Percentiles rank a stretch among this genome's conserved stretches.
Evolutionary conservation across 1,140 invertebrate species (phyloP).

Genomic region (Drosophila rhopaloa): DNA sequence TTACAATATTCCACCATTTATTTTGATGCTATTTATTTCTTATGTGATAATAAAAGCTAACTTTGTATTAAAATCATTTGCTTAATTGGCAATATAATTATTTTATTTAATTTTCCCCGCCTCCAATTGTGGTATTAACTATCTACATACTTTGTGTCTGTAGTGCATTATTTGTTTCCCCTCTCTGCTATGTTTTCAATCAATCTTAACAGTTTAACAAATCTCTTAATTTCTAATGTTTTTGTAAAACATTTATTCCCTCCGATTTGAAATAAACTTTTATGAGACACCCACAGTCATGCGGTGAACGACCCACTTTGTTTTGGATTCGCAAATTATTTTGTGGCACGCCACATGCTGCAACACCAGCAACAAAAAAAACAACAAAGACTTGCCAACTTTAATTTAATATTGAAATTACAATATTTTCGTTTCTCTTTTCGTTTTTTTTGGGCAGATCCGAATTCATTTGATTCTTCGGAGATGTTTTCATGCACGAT

Average conservation of each 20-base stretch:
- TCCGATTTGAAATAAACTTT: slow-evolving; percentile 29
- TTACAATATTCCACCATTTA: too few species aligned
- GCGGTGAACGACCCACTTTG: slow-evolving; percentile 52
- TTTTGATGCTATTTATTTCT: too few species aligned
- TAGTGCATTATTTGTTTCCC: too few species aligned
- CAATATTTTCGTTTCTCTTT: slow-evolving; percentile 53
- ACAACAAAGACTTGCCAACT: slow-evolving; percentile 39
- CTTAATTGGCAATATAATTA: too few species aligned
- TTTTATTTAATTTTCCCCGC: too few species aligned
- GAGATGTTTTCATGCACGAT: slow-evolving; percentile 59
- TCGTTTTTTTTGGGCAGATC: slow-evolving; percentile 30
- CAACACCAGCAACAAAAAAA: slow-evolving; percentile 25
- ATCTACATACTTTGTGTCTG: too few species aligned
- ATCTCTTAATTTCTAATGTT: slow-evolving; percentile 35
- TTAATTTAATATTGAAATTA: slow-evolving; percentile 65
- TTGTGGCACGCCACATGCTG: slow-evolving; percentile 59
- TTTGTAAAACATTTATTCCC: slow-evolving; percentile 27
- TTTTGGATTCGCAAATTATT: slow-evolving; percentile 57
- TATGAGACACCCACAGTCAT: slow-evolving; percentile 49
- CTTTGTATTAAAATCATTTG: too few species aligned
- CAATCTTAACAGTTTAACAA: slow-evolving; percentile 24
- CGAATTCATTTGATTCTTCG: slow-evolving; percentile 38
- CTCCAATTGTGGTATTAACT: too few species aligned
- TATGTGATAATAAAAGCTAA: too few species aligned
- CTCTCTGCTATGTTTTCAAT: neutral